A percentile compares a stretch with the other conserved stretches of the same genome.
Evolutionary conservation across 2,113 vertebrate genomes (phyloP).

Genomic region (Chloroceryle aenea): DNA sequence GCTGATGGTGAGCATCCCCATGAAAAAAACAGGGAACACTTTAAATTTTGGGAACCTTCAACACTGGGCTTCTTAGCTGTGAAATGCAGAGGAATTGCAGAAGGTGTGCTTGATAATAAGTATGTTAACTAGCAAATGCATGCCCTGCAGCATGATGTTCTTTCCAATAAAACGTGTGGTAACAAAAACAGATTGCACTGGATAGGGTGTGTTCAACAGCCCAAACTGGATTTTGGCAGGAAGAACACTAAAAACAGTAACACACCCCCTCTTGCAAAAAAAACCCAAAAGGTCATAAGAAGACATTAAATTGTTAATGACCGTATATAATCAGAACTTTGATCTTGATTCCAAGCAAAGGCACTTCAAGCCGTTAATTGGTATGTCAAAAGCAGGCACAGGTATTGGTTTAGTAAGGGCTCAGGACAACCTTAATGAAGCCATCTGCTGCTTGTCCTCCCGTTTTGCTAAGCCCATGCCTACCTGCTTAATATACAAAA

Average conservation of each 20-base stretch:
- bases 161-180: background rate
- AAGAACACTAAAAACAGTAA: background rate
- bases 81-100: background rate
- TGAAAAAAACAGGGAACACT: background rate
- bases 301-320: background rate
- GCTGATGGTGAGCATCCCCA: background rate
- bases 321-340: background rate
- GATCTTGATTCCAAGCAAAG: background rate
- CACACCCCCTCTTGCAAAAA: background rate
- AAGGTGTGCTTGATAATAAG: background rate
- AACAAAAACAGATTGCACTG: background rate
- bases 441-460: background rate
- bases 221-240: constrained; percentile 24
- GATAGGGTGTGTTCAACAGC: background rate
- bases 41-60: background rate
- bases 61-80: background rate
- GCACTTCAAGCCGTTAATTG: background rate
- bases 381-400: background rate
- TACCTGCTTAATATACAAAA: background rate
- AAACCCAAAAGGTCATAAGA: background rate
- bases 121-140: background rate
- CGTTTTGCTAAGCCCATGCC: background rate
- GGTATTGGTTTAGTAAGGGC: background rate
- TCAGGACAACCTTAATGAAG: background rate
- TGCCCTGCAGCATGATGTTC: background rate